phyloP scores from a whole-genome alignment of 2,797 vertebrate genomes.

The Lagodon rhomboides region DNA sequence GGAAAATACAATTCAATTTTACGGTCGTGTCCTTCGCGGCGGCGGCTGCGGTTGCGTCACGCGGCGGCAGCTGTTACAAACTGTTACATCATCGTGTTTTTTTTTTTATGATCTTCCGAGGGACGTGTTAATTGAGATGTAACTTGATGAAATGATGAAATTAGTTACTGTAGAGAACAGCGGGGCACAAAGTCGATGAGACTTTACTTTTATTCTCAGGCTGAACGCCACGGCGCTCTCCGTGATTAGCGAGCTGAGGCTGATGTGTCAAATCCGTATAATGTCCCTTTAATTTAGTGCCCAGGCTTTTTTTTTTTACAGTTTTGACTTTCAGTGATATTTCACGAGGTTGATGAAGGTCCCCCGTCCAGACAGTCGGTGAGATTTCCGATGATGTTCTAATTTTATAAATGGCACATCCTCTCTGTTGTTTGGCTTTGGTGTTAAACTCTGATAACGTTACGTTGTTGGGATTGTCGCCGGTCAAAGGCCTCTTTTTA shows the following conservation, averaged over 20 bases:
- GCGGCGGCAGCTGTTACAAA: conserved; percentile 19
- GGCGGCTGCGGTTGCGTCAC: neutral
- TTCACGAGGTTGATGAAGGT: conserved; percentile 30
- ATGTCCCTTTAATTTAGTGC: conserved; percentile 20
- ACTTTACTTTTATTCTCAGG: neutral
- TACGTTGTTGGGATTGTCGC: conserved; percentile 72
- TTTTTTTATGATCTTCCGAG: conserved; percentile 15
- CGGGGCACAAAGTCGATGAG: conserved; percentile 7
- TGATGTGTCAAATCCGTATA: neutral
- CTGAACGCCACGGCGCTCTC: neutral
- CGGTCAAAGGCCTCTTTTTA: conserved; percentile 79
- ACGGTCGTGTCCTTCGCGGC: neutral
- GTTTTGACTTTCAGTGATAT: conserved; percentile 37
- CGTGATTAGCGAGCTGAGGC: neutral
- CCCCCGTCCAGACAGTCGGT: conserved; percentile 13
- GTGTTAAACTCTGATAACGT: conserved; percentile 80
- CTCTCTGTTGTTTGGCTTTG: conserved; percentile 55
- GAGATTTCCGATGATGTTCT: conserved; percentile 43
- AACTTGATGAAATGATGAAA: conserved; percentile 31
- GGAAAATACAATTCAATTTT: conserved; percentile 30
- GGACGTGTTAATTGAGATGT: conserved; percentile 16
- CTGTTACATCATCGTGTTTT: conserved; percentile 29
- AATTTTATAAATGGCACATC: conserved; percentile 75
- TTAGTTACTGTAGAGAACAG: conserved; percentile 12
- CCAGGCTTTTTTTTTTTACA: neutral